Evolutionary conservation across 2,797 vertebrate genomes (phyloP).

Genomic region (Mionectes olivaceus): DNA sequence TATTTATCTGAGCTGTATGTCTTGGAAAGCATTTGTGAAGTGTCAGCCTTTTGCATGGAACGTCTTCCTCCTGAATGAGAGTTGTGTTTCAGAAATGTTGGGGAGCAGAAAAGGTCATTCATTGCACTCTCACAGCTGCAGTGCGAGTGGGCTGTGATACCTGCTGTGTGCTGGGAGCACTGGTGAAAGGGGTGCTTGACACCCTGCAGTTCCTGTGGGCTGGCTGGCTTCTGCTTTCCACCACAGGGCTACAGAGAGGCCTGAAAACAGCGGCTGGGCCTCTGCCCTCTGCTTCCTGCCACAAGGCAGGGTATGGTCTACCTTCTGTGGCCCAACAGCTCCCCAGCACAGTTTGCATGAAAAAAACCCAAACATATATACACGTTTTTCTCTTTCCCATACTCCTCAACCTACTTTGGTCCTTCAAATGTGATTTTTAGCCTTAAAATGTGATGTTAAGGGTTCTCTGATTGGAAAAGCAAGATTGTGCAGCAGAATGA

Average conservation of each 20-base stretch:
- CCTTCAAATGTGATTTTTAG: not conserved
- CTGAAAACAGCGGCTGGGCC: not conserved
- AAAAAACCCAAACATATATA: too few species aligned
- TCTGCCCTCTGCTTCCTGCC: not conserved
- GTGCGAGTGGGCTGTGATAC: not conserved
- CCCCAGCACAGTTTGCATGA: not conserved
- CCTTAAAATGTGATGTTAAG: too few species aligned
- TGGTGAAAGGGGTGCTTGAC: not conserved
- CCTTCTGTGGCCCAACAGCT: not conserved
- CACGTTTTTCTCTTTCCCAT: not conserved
- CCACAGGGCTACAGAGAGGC: fast-evolving
- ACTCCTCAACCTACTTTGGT: not conserved
- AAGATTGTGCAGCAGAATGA: not conserved
- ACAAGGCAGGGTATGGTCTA: not conserved
- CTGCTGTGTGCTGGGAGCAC: not conserved
- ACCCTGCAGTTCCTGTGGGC: not conserved
- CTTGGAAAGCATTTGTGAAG: not conserved
- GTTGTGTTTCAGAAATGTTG: not conserved
- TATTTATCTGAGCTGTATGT: not conserved
- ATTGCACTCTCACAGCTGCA: not conserved
- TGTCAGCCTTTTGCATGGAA: not conserved
- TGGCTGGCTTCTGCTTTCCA: not conserved
- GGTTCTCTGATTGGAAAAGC: not conserved
- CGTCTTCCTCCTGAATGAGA: not conserved
- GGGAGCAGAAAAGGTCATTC: not conserved